Evolutionary conservation across 2,797 vertebrate genomes (phyloP).

Genomic region (Odontamblyopus rebecca): DNA sequence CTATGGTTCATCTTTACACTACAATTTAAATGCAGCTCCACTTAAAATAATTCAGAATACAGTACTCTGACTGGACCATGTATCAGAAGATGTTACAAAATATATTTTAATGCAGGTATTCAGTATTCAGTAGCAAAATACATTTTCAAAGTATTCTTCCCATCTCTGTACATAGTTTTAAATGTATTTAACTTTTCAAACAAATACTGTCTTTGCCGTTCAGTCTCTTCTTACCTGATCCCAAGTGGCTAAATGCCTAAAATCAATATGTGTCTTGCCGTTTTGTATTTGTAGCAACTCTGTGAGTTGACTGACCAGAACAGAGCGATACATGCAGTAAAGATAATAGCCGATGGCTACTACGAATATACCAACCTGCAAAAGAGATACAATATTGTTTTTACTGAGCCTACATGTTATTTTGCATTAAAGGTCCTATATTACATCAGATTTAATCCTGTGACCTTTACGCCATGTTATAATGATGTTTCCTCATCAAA

Average conservation of each 20-base stretch:
- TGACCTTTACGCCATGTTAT: no score
- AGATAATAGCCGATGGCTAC: constrained; percentile 56
- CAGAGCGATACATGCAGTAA: constrained; percentile 56
- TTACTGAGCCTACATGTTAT: not conserved
- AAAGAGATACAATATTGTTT: constrained; percentile 1
- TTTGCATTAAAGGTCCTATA: not conserved
- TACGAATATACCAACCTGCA: constrained; percentile 61
- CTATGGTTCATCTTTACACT: no score
- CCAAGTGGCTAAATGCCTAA: constrained; percentile 62
- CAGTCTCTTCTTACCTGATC: constrained; percentile 69
- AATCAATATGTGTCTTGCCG: constrained; percentile 60
- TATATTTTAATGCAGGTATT: no score
- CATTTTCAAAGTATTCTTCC: no score
- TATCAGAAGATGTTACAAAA: no score
- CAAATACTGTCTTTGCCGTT: not conserved
- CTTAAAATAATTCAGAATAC: no score
- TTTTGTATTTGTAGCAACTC: constrained; percentile 67
- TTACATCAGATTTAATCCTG: no score
- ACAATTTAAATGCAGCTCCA: no score
- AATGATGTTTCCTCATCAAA: no score
- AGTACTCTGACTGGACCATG: no score
- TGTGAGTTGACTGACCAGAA: constrained; percentile 47
- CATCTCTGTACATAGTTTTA: no score
- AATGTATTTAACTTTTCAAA: not conserved
- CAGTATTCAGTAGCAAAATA: no score